Base-by-base conservation (phyloP, 2,888 invertebrate species). In the Diarsia brunnea region DNA sequence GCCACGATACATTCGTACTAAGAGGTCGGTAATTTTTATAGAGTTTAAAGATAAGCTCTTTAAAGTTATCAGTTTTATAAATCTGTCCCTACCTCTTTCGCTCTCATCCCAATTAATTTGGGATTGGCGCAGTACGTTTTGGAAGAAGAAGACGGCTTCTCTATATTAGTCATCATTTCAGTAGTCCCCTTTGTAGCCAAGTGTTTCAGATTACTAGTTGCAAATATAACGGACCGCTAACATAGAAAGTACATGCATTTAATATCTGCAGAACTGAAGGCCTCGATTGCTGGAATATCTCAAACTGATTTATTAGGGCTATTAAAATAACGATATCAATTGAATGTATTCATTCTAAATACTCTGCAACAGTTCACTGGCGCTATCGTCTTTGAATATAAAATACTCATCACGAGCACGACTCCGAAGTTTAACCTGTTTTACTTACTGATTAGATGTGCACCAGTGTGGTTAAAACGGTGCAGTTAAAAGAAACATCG, bases 321-420 rank as follows among this genome's bases (percentile, higher is more conserved):
- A 71, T 60, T 79, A 24, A 71, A 60, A 24, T 71, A 60, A 79
- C 43, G 43, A 45, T 78, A 55, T 49, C 27, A 14, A 49, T 49
- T 69, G 19, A 58, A 78, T 31, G 43, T 79, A 21, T 69, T 69
- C 38, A 43, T 69, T 43, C 1, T n/a, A 10, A 70, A 58, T 70
- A 12, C 24, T 70, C 31, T 31, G 43, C 12, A 51, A 63, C 43
- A 63, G 60, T 60, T 19, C 19, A 60, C 60, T 27, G 58, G n/a
- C 19, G 21, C 38, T 61, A 38, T 38, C 38, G 14, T 38, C 43
- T 63, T 43, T 63, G n/a, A 7, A 63, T 43, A 8, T 43, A 3
- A n/a, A 63, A n/a, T 43, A 63, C 8, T n/a, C 63, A n/a, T 63
- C 8, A n/a, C 38, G 14, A n/a, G 43, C 8, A n/a, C 38, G 14